Evolutionary conservation across 2,888 invertebrate species (phyloP), one percentile per base, ranked within the genome.

Genomic region (Sinelater perroti): DNA sequence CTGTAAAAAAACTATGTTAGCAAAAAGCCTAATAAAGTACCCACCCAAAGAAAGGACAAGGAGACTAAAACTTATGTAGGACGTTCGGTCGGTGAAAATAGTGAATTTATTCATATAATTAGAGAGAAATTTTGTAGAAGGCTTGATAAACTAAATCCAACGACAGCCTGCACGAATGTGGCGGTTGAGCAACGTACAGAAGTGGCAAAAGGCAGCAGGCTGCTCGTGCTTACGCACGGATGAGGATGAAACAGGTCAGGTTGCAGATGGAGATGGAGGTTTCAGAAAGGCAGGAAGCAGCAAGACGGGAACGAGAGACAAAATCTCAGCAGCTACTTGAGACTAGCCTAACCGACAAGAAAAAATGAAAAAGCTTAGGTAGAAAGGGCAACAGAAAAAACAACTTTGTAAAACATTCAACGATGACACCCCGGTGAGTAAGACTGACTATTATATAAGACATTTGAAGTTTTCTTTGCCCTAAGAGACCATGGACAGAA

Each of bases 381-480:
- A n/a, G n/a, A n/a, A n/a, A n/a, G n/a, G n/a, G n/a, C n/a, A n/a
- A n/a, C n/a, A n/a, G n/a, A n/a, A n/a, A n/a, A n/a, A n/a, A n/a
- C n/a, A n/a, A n/a, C n/a, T n/a, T n/a, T 98, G 98, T 79, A 95
- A 96, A 77, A 92, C 93, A 50, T 98, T 97, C 81, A 98, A 98
- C 79, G 97, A 98, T 77, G 95, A 97, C 79, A 96, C 96, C 67
- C 95, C 96, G 0, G 97, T 98, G 33, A 98, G 97, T 1, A 91
- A 95, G 72, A 97, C 97, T 8, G 97, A 97, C 0, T 95, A 96
- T 78, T 88, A 87, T 72, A 90, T 97, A 90, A 82, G 95, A 18
- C 89, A 79, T 78, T 78, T 79, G 79, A 79, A 77, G 73, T 67
- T 68, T 70, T 63, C 70, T 72, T 47, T 66, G 65, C 59, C 66